Evolutionary conservation across 2,113 vertebrate genomes (phyloP).

Genomic region (Crocuta crocuta): DNA sequence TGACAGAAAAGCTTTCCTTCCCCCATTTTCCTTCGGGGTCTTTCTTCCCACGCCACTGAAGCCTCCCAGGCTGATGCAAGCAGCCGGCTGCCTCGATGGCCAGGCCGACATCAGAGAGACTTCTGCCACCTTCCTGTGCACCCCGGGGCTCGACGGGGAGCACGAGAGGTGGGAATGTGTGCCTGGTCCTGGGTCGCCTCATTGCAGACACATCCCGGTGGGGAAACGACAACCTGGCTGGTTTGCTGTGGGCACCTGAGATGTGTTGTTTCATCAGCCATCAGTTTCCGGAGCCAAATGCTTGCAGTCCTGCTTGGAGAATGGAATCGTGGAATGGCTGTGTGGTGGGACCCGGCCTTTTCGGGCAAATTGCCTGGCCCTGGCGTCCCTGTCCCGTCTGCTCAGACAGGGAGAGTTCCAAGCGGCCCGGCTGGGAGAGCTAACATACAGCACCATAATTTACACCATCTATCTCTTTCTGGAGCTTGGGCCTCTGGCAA

Average conservation of each 20-base stretch:
- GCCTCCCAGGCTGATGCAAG: not conserved
- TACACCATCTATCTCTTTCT: constrained; percentile 81
- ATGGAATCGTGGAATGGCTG: not conserved
- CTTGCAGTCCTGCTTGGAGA: not conserved
- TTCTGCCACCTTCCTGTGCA: not conserved
- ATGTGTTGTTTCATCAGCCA: not conserved
- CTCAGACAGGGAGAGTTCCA: not conserved
- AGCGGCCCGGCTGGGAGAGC: not conserved
- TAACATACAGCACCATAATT: constrained; percentile 51
- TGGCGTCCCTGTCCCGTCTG: not conserved
- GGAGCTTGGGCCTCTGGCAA: constrained; percentile 73
- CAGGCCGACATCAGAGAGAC: not conserved
- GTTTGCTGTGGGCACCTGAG: not conserved
- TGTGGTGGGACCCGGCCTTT: not conserved
- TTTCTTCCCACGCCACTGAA: not conserved
- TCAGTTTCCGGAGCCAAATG: not conserved
- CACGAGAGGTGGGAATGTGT: not conserved
- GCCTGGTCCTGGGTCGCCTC: not conserved
- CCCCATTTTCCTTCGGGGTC: not conserved
- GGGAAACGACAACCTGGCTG: not conserved
- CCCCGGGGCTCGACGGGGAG: rapidly evolving
- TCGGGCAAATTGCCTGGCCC: not conserved
- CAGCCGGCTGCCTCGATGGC: not conserved
- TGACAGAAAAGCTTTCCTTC: constrained; percentile 9
- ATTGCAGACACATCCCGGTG: not conserved